Evolutionary conservation across 2,888 invertebrate genomes (phyloP).

Genomic region (Chymomyza amoena): DNA sequence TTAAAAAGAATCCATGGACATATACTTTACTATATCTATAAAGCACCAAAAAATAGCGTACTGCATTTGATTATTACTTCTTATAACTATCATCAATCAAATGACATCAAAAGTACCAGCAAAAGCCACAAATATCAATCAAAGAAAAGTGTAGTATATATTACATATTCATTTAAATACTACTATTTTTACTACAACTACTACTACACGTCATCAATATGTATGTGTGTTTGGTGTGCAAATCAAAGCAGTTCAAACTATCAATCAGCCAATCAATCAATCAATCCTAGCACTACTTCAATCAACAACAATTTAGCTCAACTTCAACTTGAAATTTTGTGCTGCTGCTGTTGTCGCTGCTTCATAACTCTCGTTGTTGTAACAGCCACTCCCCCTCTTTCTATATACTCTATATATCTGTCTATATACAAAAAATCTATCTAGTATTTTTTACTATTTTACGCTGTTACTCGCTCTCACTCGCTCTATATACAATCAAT

Average conservation of each 20-base stretch:
- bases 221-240: background rate
- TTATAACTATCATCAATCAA: background rate
- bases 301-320: conserved; percentile 31
- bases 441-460: conserved; percentile 7
- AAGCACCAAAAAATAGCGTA: conserved; percentile 37
- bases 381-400: conserved; percentile 7
- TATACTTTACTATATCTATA: conserved; percentile 35
- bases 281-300: conserved; percentile 30
- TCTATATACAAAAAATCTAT: conserved; percentile 16
- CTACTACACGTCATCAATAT: conserved; percentile 11
- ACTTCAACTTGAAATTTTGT: conserved; percentile 16
- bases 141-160: background rate
- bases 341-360: conserved; percentile 38
- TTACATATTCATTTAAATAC: background rate
- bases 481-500: conserved; percentile 10
- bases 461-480: conserved; percentile 23
- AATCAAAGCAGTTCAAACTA: conserved; percentile 8
- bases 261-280: conserved; percentile 25
- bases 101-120: conserved; percentile 11
- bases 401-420: background rate
- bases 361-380: conserved; percentile 33
- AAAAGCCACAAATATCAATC: background rate
- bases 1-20: conserved; percentile 45
- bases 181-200: conserved; percentile 4
- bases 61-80: background rate